A percentile compares a stretch with the other conserved stretches of the same genome.
Conservation (phyloP, 1,140 invertebrate species). For the Drosophila parabipectinata region DNA sequence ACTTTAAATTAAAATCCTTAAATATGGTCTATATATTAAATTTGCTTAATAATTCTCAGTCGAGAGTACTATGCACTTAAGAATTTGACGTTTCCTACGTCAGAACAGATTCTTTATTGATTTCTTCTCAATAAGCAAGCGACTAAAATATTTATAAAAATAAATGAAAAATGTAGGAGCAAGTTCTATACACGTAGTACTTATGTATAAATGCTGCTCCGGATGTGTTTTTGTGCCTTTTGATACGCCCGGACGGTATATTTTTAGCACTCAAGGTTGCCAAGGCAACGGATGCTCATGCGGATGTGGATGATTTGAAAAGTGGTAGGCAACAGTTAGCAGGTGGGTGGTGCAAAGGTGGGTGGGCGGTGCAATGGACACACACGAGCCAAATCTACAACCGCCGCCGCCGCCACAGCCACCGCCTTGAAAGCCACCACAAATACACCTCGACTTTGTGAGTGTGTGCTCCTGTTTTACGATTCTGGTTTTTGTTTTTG, state of each 20-base stretch:
- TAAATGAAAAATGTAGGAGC: neutral
- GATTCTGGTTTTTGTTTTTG: constrained; percentile 25
- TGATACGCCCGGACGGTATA: constrained; percentile 67
- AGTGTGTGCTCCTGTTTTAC: constrained; percentile 23
- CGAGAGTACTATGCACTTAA: too few relatives aligned
- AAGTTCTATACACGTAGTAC: neutral
- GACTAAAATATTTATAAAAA: neutral
- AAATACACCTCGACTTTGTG: constrained; percentile 51
- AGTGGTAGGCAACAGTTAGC: constrained; percentile 71
- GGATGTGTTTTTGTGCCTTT: constrained; percentile 42
- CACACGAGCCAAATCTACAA: constrained; percentile 27
- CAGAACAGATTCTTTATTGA: too few relatives aligned
- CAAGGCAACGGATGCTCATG: constrained; percentile 66
- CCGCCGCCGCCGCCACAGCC: constrained; percentile 62
- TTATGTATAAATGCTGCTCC: constrained; percentile 1
- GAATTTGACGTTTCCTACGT: too few relatives aligned
- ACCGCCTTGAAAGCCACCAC: constrained; percentile 61
- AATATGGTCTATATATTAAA: too few relatives aligned
- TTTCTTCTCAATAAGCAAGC: neutral
- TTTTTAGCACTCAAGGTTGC: constrained; percentile 74
- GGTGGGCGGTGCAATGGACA: constrained; percentile 21
- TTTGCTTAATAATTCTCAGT: too few relatives aligned
- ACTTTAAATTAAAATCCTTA: too few relatives aligned
- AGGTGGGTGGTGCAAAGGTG: constrained; percentile 16
- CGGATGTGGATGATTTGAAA: constrained; percentile 79